Conservation (phyloP, 2,888 invertebrate species). For the Sericinus montela region DNA sequence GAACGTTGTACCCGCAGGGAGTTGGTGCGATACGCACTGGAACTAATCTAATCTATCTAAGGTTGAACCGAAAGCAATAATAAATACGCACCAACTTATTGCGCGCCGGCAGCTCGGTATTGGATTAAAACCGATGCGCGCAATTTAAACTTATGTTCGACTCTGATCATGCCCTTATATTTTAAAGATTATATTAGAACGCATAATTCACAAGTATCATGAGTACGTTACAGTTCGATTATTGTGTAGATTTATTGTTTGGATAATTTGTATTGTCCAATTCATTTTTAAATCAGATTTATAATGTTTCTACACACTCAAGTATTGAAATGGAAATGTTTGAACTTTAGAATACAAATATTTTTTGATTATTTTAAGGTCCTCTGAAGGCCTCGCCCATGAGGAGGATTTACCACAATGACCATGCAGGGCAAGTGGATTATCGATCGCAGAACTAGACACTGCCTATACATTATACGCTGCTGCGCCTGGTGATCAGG, state of each 20-base stretch:
- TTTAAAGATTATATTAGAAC: conserved; percentile 6
- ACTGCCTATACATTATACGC: too few relatives aligned
- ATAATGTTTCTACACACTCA: conserved; percentile 13
- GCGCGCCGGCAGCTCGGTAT: conserved; percentile 39
- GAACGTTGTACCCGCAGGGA: conserved; percentile 21
- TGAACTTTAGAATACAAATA: too few relatives aligned
- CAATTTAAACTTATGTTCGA: conserved; percentile 13
- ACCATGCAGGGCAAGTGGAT: too few relatives aligned
- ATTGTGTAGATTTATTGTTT: conserved; percentile 17
- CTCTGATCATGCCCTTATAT: neutral
- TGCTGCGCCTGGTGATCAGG: too few relatives aligned
- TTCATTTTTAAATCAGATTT: conserved; percentile 7
- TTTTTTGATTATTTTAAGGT: too few relatives aligned
- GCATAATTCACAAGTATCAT: conserved; percentile 5
- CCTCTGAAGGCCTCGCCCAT: too few relatives aligned
- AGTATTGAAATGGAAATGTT: too few relatives aligned
- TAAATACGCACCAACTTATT: conserved; percentile 53
- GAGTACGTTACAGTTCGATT: neutral
- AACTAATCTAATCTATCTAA: conserved; percentile 57
- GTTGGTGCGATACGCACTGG: conserved; percentile 51
- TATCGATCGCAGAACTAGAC: too few relatives aligned
- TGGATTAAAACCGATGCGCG: conserved; percentile 29
- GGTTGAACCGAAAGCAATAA: conserved; percentile 39
- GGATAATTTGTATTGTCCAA: conserved; percentile 16
- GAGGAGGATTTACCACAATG: too few relatives aligned